Conservation (phyloP, 2,888 invertebrate genomes). For the Tachina fera region DNA sequence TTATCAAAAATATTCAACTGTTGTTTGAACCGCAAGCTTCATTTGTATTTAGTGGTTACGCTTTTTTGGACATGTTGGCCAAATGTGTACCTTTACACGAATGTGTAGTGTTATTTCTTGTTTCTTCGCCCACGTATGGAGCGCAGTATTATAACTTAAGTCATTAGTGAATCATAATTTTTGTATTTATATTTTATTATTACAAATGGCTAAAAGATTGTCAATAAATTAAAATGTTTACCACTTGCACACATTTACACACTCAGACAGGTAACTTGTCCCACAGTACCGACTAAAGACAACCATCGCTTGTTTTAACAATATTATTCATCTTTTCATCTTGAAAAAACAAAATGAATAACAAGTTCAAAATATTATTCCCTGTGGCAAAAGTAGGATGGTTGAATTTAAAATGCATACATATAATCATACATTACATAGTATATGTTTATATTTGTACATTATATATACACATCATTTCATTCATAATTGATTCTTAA, state of each 20-base stretch:
- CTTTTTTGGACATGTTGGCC: neutral
- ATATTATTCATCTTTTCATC: neutral
- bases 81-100: neutral
- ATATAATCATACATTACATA: too few relatives aligned
- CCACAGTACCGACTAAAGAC: neutral
- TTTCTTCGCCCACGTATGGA: neutral
- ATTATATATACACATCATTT: neutral
- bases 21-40: too few relatives aligned
- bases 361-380: neutral
- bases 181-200: neutral
- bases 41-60: too few relatives aligned
- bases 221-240: neutral
- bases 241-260: neutral
- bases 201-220: neutral
- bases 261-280: neutral
- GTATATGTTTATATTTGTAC: neutral
- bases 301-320: neutral
- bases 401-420: neutral
- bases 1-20: too few relatives aligned
- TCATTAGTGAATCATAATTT: constrained; percentile 2
- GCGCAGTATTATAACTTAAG: too few relatives aligned
- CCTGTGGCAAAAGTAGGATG: constrained; percentile 31
- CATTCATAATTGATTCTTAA: constrained; percentile 50
- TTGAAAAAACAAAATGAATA: neutral
- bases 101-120: neutral